A percentile compares a stretch with the other conserved stretches of the same genome.
These are phyloP conservation scores for Bhutanitis thaidina DNA, from an alignment of 2,888 invertebrate species.

Conservation along the genomic window DNA sequence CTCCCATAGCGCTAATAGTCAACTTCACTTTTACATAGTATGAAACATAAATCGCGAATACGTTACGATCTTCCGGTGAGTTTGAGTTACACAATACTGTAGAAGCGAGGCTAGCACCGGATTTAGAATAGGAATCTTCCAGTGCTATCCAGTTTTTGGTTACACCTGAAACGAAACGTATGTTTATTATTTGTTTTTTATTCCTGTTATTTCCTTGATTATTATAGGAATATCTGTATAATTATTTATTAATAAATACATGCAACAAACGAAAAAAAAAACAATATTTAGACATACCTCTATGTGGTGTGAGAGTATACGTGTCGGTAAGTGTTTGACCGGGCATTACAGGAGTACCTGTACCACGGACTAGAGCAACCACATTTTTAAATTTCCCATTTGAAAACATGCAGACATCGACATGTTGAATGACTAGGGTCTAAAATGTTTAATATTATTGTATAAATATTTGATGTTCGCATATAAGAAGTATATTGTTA, in stretches of 20 bases:
- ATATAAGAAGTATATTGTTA: neutral
- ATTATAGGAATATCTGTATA: too few relatives aligned
- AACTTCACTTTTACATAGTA: conserved; percentile 94
- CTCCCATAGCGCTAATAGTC: conserved; percentile 89
- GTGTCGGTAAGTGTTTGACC: conserved; percentile 82
- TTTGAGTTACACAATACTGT: conserved; percentile 75
- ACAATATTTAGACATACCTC: conserved; percentile 50
- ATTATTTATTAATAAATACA: too few relatives aligned
- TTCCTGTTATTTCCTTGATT: neutral
- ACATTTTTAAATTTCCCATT: conserved; percentile 96
- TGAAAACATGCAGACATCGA: conserved; percentile 96
- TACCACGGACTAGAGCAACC: conserved; percentile 83
- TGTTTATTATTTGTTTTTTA: neutral
- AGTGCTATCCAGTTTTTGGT: conserved; percentile 95
- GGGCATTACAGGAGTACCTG: conserved; percentile 83
- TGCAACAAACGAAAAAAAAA: neutral
- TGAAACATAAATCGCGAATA: conserved; percentile 94
- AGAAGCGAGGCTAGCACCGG: conserved; percentile 82
- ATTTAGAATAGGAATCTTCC: conserved; percentile 90
- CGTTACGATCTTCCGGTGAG: conserved; percentile 88
- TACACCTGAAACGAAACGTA: conserved; percentile 71
- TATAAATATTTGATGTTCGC: neutral
- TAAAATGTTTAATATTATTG: conserved; percentile 44
- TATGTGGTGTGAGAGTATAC: conserved; percentile 84
- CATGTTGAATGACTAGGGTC: conserved; percentile 93